Evolutionary conservation across 2,113 vertebrate species (phyloP).

Genomic region (Spilogale gracilis): DNA sequence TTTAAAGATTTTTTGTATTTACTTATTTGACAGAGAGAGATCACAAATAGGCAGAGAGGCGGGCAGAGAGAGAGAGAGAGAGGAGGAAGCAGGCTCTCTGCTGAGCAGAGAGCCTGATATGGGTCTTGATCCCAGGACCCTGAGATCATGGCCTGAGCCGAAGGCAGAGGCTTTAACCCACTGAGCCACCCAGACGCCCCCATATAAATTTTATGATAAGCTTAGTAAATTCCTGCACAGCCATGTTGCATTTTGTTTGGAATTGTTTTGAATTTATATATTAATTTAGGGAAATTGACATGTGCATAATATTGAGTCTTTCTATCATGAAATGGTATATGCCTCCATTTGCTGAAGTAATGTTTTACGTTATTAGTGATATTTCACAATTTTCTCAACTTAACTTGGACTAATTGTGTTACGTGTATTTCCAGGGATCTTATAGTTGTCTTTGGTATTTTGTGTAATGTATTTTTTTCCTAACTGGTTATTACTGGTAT

Average conservation of each 20-base stretch:
- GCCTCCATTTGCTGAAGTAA: slow-evolving; percentile 16
- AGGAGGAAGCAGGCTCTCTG: too few species aligned
- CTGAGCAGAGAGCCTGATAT: too few species aligned
- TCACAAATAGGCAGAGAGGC: too few species aligned
- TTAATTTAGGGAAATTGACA: slow-evolving; percentile 34
- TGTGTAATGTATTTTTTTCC: background rate
- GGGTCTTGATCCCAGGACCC: too few species aligned
- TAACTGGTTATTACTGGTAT: slow-evolving; percentile 17
- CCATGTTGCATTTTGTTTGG: slow-evolving; percentile 42
- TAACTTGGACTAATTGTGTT: background rate
- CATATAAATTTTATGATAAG: slow-evolving; percentile 9
- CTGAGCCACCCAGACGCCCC: too few species aligned
- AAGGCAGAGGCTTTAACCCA: too few species aligned
- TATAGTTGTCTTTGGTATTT: background rate
- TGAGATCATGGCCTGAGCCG: too few species aligned
- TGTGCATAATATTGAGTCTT: background rate
- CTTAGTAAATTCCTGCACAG: background rate
- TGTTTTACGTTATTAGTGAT: background rate
- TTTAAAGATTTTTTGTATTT: background rate
- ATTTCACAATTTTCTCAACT: background rate
- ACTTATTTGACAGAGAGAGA: too few species aligned
- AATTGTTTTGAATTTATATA: slow-evolving; percentile 11
- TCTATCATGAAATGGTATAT: background rate
- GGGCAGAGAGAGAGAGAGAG: too few species aligned
- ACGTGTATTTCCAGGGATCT: background rate